Evolutionary conservation across 2,113 vertebrate species (phyloP).

Genomic region (Amphiprion percula): DNA sequence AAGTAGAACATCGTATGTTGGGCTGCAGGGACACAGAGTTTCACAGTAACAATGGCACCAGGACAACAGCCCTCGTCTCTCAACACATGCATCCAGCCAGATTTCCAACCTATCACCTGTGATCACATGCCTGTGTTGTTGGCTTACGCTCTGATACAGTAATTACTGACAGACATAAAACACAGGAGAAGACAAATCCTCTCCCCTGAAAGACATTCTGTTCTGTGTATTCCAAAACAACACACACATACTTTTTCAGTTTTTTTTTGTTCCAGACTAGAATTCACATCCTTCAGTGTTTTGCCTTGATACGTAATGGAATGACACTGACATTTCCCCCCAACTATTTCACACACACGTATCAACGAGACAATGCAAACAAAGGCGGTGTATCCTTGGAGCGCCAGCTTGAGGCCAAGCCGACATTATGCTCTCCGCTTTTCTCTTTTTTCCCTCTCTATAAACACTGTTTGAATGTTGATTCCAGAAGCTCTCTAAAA

Average conservation of each 20-base stretch:
- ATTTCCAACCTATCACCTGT: background rate
- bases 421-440: constrained; percentile 2
- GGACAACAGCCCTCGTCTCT: background rate
- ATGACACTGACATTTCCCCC: constrained; percentile 68
- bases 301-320: constrained; percentile 72
- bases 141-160: constrained; percentile 4
- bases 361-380: constrained; percentile 62
- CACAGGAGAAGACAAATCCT: constrained; percentile 22
- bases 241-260: background rate
- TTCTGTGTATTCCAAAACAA: constrained; percentile 18
- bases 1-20: background rate
- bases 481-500: constrained; percentile 19
- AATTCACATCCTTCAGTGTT: constrained; percentile 59
- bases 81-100: background rate
- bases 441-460: constrained; percentile 1
- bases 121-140: background rate
- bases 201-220: constrained; percentile 8
- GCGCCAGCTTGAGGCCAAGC: constrained; percentile 42
- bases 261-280: constrained; percentile 7
- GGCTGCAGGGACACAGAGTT: background rate
- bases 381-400: constrained; percentile 70
- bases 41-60: background rate
- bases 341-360: constrained; percentile 48
- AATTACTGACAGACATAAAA: constrained; percentile 26
- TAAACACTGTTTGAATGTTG: constrained; percentile 52